phyloP scores from a whole-genome alignment of 2,113 vertebrate species.

The Pseudopodoces humilis region DNA sequence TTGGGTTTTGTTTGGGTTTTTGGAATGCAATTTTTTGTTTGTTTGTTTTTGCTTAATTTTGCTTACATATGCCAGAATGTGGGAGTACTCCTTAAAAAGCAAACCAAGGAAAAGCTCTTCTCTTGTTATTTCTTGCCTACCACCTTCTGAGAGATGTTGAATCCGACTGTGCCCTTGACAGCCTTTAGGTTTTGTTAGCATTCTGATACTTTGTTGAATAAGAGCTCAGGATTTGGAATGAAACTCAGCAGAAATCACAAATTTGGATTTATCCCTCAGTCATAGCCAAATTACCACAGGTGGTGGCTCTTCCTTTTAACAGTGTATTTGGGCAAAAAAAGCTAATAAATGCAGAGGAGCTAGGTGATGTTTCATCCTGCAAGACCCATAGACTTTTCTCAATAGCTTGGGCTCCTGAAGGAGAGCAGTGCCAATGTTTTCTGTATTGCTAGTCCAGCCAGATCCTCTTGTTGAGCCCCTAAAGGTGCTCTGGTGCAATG shows the following conservation, averaged over 20 bases:
- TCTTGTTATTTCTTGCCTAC: not conserved
- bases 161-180: not conserved
- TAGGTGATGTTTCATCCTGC: not conserved
- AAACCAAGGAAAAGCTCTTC: not conserved
- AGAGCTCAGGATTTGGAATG: not conserved
- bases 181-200: not conserved
- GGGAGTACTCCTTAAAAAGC: not conserved
- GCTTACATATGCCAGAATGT: not conserved
- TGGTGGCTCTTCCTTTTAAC: not conserved
- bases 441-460: not conserved
- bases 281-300: not conserved
- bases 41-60: not conserved
- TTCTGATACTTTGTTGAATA: not conserved
- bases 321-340: not conserved
- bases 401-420: not conserved
- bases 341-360: not conserved
- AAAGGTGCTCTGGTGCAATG: not conserved
- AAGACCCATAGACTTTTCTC: not conserved
- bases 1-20: not conserved
- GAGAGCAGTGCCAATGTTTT: not conserved
- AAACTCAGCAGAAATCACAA: not conserved
- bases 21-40: too few species aligned
- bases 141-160: not conserved
- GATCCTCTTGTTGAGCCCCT: not conserved
- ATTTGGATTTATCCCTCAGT: not conserved